Evolutionary conservation across 2,888 invertebrate species (phyloP).

Genomic region (Perdita meconis): DNA sequence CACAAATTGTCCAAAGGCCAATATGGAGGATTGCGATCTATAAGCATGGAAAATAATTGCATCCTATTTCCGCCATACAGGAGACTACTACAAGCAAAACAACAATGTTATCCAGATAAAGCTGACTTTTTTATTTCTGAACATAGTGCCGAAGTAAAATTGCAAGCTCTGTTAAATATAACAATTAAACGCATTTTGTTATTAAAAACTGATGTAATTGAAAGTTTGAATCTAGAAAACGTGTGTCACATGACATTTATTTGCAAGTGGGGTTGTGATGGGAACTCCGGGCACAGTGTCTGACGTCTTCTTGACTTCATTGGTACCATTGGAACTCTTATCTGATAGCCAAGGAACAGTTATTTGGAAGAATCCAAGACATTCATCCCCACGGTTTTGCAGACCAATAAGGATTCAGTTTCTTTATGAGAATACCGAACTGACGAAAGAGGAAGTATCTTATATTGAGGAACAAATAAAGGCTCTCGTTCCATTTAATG

Average conservation of each 20-base stretch:
- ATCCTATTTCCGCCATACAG: too few species aligned
- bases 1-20: too few species aligned
- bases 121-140: background rate
- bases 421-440: background rate
- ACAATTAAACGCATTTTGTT: background rate
- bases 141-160: background rate
- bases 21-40: too few species aligned
- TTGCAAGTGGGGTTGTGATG: conserved; percentile 6
- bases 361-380: background rate
- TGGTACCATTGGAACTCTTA: background rate
- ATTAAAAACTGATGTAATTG: background rate
- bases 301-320: background rate
- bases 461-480: background rate
- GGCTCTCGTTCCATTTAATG: background rate
- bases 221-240: background rate
- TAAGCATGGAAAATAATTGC: too few species aligned
- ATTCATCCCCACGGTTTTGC: conserved; percentile 1
- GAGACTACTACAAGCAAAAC: background rate
- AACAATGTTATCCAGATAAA: background rate
- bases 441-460: background rate
- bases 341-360: background rate
- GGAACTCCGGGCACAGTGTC: background rate
- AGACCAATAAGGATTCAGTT: background rate
- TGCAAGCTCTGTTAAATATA: background rate
- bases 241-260: background rate